phyloP scores from a whole-genome alignment of 2,797 vertebrate genomes.

The Liparis tanakae region DNA sequence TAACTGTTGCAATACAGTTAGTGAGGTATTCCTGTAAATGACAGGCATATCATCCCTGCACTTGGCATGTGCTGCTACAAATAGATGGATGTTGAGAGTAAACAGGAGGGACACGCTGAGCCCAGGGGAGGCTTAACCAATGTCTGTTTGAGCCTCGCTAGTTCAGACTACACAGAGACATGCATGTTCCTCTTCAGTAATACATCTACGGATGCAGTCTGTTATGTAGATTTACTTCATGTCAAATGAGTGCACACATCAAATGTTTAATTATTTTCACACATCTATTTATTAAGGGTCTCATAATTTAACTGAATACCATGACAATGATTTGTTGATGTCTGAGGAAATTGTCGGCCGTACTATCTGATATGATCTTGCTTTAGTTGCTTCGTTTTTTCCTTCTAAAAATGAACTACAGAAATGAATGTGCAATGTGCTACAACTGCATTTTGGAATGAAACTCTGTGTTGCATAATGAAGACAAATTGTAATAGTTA shows the following conservation, averaged over 20 bases:
- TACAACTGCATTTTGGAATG: no score
- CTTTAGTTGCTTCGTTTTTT: no score
- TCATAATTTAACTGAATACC: background rate
- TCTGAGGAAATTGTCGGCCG: no score
- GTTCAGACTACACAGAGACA: background rate
- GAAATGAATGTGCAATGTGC: no score
- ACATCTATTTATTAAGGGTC: no score
- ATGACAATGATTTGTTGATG: no score
- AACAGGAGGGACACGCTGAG: background rate
- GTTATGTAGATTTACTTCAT: background rate
- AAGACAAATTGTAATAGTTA: no score
- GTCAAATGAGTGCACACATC: background rate
- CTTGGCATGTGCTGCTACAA: background rate
- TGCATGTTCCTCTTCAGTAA: background rate
- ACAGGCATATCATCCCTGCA: background rate
- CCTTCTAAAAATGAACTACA: no score
- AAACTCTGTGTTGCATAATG: no score
- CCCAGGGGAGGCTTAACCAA: background rate
- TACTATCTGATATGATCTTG: no score
- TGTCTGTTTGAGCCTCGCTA: background rate
- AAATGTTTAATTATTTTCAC: background rate
- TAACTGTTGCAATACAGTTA: background rate
- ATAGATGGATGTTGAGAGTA: background rate
- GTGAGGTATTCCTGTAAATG: background rate
- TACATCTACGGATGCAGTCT: background rate